phyloP scores from a whole-genome alignment of 2,113 vertebrate species.

The Drymodes brunneopygia region DNA sequence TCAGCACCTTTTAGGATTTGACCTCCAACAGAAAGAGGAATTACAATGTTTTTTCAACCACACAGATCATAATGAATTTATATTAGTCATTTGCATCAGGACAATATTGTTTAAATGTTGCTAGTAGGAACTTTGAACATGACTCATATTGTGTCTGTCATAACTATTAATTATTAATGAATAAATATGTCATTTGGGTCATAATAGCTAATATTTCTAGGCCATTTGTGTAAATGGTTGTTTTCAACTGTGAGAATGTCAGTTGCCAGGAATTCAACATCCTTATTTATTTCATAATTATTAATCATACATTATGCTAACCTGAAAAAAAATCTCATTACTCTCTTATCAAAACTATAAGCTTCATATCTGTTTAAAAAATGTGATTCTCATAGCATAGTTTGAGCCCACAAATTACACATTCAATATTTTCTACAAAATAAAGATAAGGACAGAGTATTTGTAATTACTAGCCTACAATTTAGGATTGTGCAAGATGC shows the following conservation, averaged over 20 bases:
- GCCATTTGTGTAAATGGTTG: constrained; percentile 7
- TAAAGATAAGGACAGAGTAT: not conserved
- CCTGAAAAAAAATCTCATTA: not conserved
- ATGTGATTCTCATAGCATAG: not conserved
- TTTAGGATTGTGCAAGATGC: not conserved
- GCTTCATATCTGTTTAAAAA: not conserved
- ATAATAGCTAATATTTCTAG: not conserved
- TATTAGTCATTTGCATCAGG: not conserved
- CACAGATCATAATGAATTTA: not conserved
- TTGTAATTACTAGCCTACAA: not conserved
- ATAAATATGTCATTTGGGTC: not conserved
- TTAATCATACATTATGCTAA: not conserved
- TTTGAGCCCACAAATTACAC: not conserved
- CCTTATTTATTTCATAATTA: not conserved
- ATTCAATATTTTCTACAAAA: not conserved
- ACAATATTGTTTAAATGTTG: not conserved
- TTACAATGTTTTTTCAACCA: not conserved
- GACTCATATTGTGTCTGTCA: not conserved
- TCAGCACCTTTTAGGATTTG: not conserved
- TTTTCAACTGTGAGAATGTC: not conserved
- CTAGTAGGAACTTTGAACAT: not conserved
- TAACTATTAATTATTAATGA: constrained; percentile 48
- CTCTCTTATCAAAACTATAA: not conserved
- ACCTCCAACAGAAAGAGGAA: not conserved
- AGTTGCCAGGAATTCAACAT: not conserved